Evolutionary conservation across 2,888 invertebrate species (phyloP).

Genomic region (Lydus trimaculatus): DNA sequence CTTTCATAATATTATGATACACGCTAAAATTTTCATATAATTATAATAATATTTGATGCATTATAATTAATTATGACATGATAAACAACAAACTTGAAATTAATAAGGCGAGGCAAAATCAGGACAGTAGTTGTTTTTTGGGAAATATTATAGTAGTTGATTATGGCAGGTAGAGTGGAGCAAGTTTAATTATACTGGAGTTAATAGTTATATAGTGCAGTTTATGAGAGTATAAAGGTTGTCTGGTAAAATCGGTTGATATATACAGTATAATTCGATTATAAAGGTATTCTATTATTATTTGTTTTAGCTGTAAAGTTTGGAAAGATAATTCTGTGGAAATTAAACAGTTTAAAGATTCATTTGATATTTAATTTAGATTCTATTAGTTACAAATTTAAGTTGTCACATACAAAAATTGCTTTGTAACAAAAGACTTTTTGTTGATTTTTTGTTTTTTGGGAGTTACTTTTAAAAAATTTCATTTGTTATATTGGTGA

Average conservation of each 20-base stretch:
- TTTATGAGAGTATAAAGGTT: neutral
- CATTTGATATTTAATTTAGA: too few relatives aligned
- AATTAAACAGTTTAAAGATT: neutral
- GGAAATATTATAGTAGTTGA: neutral
- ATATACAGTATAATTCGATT: neutral
- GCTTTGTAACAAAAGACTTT: neutral
- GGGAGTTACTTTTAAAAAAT: too few relatives aligned
- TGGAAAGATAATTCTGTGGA: neutral
- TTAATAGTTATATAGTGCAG: neutral
- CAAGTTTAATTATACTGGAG: neutral
- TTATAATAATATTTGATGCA: neutral
- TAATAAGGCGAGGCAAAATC: neutral
- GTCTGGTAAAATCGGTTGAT: neutral
- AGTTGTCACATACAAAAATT: neutral
- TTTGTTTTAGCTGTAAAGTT: neutral
- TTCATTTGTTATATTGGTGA: too few relatives aligned
- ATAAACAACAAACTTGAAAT: neutral
- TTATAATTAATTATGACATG: neutral
- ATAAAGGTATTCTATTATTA: neutral
- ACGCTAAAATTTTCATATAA: neutral
- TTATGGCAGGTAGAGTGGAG: neutral
- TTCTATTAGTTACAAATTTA: too few relatives aligned
- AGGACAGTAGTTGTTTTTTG: neutral
- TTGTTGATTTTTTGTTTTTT: neutral
- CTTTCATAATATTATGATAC: neutral